Conservation (phyloP, 2,888 invertebrate species). For the Drosophila mayaguana region DNA sequence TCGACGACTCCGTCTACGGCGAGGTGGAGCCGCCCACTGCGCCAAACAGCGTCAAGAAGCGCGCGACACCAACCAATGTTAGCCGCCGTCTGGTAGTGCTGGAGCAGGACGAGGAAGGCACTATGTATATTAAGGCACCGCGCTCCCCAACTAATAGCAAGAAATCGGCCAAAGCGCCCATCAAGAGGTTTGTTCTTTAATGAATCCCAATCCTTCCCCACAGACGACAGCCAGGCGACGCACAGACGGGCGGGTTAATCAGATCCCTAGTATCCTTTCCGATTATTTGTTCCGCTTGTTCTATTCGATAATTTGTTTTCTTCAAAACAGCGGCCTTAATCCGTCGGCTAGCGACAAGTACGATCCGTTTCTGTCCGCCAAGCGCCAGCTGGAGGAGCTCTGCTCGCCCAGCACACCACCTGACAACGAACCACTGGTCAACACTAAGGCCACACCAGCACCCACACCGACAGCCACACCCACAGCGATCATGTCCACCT, state of each 20-base stretch:
- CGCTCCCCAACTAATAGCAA: slow-evolving; percentile 24
- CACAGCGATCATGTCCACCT: slow-evolving; percentile 72
- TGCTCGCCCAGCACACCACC: slow-evolving; percentile 87
- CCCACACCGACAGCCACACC: slow-evolving; percentile 24
- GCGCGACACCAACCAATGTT: slow-evolving; percentile 19
- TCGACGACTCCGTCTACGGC: background rate
- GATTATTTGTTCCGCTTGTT: background rate
- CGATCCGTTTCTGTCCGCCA: slow-evolving; percentile 92
- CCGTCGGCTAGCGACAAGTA: slow-evolving; percentile 85
- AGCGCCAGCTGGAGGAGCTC: slow-evolving; percentile 92
- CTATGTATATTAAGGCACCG: slow-evolving; percentile 67
- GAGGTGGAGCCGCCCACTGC: background rate
- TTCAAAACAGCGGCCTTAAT: slow-evolving; percentile 55
- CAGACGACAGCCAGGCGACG: slow-evolving; percentile 64
- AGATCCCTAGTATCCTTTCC: background rate
- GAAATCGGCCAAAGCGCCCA: slow-evolving; percentile 3
- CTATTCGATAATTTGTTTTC: background rate
- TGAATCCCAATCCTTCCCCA: background rate
- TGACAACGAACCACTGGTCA: slow-evolving; percentile 51
- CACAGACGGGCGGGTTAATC: slow-evolving; percentile 36
- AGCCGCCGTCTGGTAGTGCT: slow-evolving; percentile 53
- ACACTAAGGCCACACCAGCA: slow-evolving; percentile 36
- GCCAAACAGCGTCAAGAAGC: background rate
- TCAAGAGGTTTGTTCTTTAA: slow-evolving; percentile 73
- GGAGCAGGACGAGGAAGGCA: slow-evolving; percentile 62